Conservation (phyloP, 2,113 vertebrate genomes). For the Platysternon megacephalum region DNA sequence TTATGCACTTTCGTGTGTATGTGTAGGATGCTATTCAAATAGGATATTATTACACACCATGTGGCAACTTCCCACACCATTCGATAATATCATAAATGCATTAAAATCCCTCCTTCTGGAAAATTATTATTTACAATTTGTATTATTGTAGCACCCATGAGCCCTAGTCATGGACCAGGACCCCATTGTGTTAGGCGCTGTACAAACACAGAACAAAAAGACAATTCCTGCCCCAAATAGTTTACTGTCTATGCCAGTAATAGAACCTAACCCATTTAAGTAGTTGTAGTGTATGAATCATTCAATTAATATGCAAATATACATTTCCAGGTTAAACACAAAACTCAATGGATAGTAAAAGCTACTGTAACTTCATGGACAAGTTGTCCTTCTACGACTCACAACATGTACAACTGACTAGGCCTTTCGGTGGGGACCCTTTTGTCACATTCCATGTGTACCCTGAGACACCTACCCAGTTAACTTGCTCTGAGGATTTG, state of each 20-base stretch:
- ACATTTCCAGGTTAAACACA: constrained; percentile 71
- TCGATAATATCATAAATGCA: constrained; percentile 1
- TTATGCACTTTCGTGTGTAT: background rate
- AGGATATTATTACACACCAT: background rate
- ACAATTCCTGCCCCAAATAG: background rate
- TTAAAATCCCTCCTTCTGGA: background rate
- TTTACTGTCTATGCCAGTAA: background rate
- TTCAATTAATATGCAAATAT: constrained; percentile 18
- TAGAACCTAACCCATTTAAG: background rate
- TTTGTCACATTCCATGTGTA: constrained; percentile 62
- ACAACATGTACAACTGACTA: constrained; percentile 52
- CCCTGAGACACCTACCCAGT: constrained; percentile 63
- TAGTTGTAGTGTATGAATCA: background rate
- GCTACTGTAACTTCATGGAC: constrained; percentile 59
- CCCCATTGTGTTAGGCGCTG: background rate
- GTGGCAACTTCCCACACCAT: background rate
- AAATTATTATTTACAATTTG: background rate
- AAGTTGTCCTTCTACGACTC: constrained; percentile 65
- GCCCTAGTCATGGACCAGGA: background rate
- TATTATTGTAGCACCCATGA: background rate
- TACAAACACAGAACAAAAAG: background rate
- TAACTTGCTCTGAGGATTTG: constrained; percentile 72
- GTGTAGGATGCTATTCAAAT: background rate
- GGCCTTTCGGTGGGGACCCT: constrained; percentile 73
- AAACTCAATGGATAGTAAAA: constrained; percentile 66